These are phyloP conservation scores for Strigamia transsilvanica DNA, from an alignment of 2,888 invertebrate species.

Conservation along the genomic window DNA sequence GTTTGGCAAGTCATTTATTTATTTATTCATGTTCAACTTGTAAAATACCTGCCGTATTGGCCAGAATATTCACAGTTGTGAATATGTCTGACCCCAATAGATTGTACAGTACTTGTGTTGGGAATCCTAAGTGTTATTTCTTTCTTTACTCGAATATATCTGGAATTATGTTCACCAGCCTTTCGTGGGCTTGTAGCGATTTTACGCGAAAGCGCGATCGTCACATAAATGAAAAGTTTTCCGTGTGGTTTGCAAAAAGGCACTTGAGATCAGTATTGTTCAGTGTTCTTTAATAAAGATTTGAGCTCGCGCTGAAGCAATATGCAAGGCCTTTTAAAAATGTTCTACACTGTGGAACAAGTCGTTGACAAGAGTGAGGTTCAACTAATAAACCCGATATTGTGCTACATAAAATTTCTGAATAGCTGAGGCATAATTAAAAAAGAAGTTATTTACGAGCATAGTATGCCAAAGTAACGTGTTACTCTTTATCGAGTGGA, in stretches of 20 bases:
- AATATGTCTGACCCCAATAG: no score
- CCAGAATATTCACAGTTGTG: no score
- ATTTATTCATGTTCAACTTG: no score
- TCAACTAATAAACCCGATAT: constrained; percentile 30
- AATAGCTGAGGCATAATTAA: constrained; percentile 16
- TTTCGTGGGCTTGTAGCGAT: no score
- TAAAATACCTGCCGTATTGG: no score
- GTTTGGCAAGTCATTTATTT: no score
- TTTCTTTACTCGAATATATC: no score
- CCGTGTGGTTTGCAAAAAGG: neutral
- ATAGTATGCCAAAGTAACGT: constrained; percentile 20
- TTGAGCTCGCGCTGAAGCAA: constrained; percentile 4
- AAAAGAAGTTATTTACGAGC: constrained; percentile 26
- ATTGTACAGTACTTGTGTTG: no score
- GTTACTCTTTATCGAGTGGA: constrained; percentile 14
- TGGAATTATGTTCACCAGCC: no score
- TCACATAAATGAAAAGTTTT: neutral
- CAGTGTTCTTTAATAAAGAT: constrained; percentile 26
- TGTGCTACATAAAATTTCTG: constrained; percentile 26
- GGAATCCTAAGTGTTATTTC: no score
- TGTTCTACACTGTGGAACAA: constrained; percentile 21
- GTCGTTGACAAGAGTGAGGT: constrained; percentile 26
- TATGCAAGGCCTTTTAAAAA: constrained; percentile 26
- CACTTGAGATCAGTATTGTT: constrained; percentile 20
- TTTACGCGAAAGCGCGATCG: no score